Conservation (phyloP, 2,113 vertebrate species). For the Sorex araneus region DNA sequence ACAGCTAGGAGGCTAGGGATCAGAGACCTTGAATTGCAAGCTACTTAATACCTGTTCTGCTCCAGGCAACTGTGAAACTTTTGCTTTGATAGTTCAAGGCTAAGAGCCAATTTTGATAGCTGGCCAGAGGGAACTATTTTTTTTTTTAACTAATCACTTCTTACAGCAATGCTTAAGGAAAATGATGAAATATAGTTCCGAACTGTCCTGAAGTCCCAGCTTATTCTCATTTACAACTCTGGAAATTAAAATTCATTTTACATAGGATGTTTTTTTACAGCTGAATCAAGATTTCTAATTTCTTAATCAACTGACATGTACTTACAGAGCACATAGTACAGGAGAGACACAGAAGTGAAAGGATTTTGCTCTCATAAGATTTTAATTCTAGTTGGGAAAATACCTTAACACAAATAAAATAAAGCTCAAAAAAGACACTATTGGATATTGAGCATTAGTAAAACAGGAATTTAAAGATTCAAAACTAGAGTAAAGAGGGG, state of each 20-base stretch:
- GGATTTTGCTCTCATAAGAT: constrained; percentile 23
- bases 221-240: constrained; percentile 30
- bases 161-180: constrained; percentile 57
- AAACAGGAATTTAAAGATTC: constrained; percentile 60
- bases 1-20: constrained; percentile 38
- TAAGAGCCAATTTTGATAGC: constrained; percentile 74
- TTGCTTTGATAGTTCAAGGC: constrained; percentile 73
- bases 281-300: constrained; percentile 61
- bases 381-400: constrained; percentile 43
- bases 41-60: constrained; percentile 69
- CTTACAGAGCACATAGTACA: background rate
- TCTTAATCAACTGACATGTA: constrained; percentile 35
- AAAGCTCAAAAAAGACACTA: constrained; percentile 47
- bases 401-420: constrained; percentile 51
- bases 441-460: constrained; percentile 2
- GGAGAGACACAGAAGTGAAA: constrained; percentile 16
- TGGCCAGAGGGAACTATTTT: constrained; percentile 63
- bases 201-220: constrained; percentile 27
- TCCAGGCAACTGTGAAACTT: constrained; percentile 62
- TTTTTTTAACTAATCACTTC: constrained; percentile 67
- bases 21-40: constrained; percentile 64
- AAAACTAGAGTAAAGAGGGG: background rate
- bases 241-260: constrained; percentile 50
- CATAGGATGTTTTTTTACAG: constrained; percentile 15
- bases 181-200: constrained; percentile 63